Evolutionary conservation across 2,888 invertebrate species (phyloP).

Genomic region (Parelbella ahira): DNA sequence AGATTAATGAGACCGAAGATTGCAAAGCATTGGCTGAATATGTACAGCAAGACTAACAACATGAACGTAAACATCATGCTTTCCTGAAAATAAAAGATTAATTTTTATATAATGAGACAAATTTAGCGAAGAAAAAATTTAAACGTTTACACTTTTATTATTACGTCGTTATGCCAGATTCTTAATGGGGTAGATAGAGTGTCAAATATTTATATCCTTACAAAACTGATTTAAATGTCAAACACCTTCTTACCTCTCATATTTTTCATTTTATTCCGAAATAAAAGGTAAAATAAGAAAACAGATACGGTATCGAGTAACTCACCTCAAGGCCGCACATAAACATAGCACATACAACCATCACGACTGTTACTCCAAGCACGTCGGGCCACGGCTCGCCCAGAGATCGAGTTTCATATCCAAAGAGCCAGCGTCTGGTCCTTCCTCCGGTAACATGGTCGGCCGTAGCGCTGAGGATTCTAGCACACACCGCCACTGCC

Average conservation of each 20-base stretch:
- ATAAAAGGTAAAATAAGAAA: too few relatives aligned
- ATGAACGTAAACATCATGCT: slow-evolving; percentile 74
- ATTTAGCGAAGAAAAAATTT: too few relatives aligned
- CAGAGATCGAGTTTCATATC: slow-evolving; percentile 77
- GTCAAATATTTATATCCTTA: too few relatives aligned
- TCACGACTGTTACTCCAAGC: slow-evolving; percentile 81
- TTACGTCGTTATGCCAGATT: too few relatives aligned
- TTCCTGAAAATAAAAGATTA: slow-evolving; percentile 65
- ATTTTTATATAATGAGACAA: too few relatives aligned
- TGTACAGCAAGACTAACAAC: slow-evolving; percentile 60
- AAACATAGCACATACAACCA: slow-evolving; percentile 81
- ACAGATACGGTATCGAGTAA: too few relatives aligned
- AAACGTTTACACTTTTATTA: too few relatives aligned
- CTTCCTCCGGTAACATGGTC: slow-evolving; percentile 82
- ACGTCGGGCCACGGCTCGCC: slow-evolving; percentile 84
- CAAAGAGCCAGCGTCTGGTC: slow-evolving; percentile 81
- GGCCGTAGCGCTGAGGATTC: slow-evolving; percentile 82
- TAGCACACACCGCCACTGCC: slow-evolving; percentile 82
- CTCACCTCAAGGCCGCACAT: slow-evolving; percentile 83
- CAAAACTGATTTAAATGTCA: not conserved
- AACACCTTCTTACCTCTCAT: too few relatives aligned
- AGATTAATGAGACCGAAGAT: slow-evolving; percentile 71
- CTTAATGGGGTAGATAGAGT: too few relatives aligned
- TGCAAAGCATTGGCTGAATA: slow-evolving; percentile 72
- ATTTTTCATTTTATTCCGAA: too few relatives aligned